Conservation (phyloP, 2,888 invertebrate genomes). For the Melinaea menophilus region DNA sequence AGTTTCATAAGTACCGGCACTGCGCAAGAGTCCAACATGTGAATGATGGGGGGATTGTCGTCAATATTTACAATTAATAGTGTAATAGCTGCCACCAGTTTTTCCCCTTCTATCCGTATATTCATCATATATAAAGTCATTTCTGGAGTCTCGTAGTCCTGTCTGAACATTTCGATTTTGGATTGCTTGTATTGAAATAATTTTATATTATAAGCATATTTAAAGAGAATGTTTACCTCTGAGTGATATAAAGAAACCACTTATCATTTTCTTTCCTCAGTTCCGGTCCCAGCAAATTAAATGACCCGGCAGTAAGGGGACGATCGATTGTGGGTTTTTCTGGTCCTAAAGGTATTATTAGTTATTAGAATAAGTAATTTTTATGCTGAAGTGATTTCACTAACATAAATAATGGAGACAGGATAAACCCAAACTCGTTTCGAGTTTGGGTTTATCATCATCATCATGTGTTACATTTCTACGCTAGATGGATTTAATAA, state of each 20-base stretch:
- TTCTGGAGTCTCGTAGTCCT: conserved; percentile 73
- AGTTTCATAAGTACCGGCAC: conserved; percentile 56
- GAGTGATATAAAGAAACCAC: conserved; percentile 58
- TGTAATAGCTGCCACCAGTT: conserved; percentile 49
- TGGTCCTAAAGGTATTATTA: conserved; percentile 37
- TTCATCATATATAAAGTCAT: conserved; percentile 67
- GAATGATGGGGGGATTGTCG: conserved; percentile 73
- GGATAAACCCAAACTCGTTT: too few relatives aligned
- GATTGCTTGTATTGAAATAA: not conserved
- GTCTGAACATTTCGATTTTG: conserved; percentile 44
- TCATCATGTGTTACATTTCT: too few relatives aligned
- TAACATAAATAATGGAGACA: too few relatives aligned
- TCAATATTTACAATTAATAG: conserved; percentile 73
- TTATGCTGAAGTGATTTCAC: too few relatives aligned
- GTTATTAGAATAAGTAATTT: not conserved
- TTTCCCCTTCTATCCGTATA: conserved; percentile 43
- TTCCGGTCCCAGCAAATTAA: conserved; percentile 47
- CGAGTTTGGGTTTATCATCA: too few relatives aligned
- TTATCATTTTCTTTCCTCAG: conserved; percentile 42
- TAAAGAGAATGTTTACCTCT: conserved; percentile 43
- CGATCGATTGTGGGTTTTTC: conserved; percentile 42
- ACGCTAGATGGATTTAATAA: too few relatives aligned
- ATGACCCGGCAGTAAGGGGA: conserved; percentile 43
- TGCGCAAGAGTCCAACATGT: conserved; percentile 58
- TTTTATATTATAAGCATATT: not conserved